These are phyloP conservation scores for Nephrotoma guestfalica DNA, from an alignment of 2,888 invertebrate species.

Conservation along the genomic window DNA sequence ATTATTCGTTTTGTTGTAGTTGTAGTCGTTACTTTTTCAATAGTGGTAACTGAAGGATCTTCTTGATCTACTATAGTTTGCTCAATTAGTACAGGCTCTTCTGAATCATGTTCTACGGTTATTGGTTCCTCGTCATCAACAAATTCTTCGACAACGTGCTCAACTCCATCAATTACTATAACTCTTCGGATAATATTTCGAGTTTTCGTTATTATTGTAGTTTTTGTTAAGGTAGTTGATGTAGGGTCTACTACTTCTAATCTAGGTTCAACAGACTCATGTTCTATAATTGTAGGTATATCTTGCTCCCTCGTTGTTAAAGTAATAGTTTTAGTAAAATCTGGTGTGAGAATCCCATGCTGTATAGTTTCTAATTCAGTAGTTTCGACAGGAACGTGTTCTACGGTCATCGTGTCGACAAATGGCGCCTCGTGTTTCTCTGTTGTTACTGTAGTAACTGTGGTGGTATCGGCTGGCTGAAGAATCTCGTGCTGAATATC, in stretches of 20 bases:
- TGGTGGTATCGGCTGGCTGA: too few relatives aligned
- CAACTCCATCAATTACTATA: conserved; percentile 68
- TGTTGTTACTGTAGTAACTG: too few relatives aligned
- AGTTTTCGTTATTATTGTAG: conserved; percentile 47
- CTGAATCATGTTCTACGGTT: conserved; percentile 17
- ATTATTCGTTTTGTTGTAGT: conserved; percentile 61
- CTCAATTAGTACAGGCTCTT: conserved; percentile 6
- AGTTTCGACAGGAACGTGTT: too few relatives aligned
- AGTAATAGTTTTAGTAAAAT: not conserved
- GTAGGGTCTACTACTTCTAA: too few relatives aligned
- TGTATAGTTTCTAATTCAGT: not conserved
- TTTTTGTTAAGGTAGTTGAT: not conserved
- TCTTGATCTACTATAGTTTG: conserved; percentile 23
- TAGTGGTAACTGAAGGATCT: conserved; percentile 56
- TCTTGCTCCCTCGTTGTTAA: too few relatives aligned
- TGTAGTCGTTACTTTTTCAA: conserved; percentile 66
- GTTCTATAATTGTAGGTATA: too few relatives aligned
- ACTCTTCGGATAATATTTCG: conserved; percentile 60
- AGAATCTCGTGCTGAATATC: too few relatives aligned
- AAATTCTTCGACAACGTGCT: conserved; percentile 67
- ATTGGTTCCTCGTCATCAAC: conserved; percentile 39
- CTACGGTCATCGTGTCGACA: too few relatives aligned
- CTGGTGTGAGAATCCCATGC: not conserved
- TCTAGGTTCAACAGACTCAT: too few relatives aligned
- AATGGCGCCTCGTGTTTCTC: too few relatives aligned